A percentile compares a stretch with the other conserved stretches of the same genome.
Conservation (phyloP, 2,113 vertebrate genomes). For the Petaurus breviceps region DNA sequence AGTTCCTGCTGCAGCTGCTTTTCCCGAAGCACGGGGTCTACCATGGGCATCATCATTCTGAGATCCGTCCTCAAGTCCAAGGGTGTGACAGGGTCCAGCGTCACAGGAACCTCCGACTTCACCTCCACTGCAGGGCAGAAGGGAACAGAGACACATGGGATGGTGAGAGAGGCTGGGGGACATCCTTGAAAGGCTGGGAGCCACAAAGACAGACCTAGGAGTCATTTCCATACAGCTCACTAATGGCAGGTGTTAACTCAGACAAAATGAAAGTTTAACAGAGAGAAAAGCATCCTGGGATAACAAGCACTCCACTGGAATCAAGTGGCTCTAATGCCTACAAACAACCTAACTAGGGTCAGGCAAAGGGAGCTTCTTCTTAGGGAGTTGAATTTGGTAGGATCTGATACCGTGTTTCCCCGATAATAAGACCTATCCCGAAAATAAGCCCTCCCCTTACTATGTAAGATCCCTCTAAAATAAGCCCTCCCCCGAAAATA, state of each 20-base stretch:
- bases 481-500: too few species aligned
- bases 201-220: not conserved
- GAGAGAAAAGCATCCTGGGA: not conserved
- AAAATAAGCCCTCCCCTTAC: too few species aligned
- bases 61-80: slow-evolving; percentile 95
- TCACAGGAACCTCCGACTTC: slow-evolving; percentile 90
- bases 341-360: not conserved
- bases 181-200: not conserved
- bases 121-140: slow-evolving; percentile 88
- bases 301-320: not conserved
- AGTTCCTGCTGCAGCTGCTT: slow-evolving; percentile 97
- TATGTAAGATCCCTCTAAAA: too few species aligned
- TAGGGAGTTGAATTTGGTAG: not conserved
- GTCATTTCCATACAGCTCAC: not conserved
- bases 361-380: not conserved
- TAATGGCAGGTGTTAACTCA: not conserved
- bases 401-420: too few species aligned
- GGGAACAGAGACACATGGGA: not conserved
- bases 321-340: not conserved
- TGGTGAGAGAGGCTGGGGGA: not conserved
- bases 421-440: too few species aligned
- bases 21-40: slow-evolving; percentile 93
- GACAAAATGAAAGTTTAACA: not conserved
- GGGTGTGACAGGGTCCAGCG: slow-evolving; percentile 91
- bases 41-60: slow-evolving; percentile 94